A percentile compares a stretch with the other conserved stretches of the same genome.
Evolutionary conservation across 2,797 vertebrate genomes (phyloP).

Genomic region (Sternotherus odoratus): DNA sequence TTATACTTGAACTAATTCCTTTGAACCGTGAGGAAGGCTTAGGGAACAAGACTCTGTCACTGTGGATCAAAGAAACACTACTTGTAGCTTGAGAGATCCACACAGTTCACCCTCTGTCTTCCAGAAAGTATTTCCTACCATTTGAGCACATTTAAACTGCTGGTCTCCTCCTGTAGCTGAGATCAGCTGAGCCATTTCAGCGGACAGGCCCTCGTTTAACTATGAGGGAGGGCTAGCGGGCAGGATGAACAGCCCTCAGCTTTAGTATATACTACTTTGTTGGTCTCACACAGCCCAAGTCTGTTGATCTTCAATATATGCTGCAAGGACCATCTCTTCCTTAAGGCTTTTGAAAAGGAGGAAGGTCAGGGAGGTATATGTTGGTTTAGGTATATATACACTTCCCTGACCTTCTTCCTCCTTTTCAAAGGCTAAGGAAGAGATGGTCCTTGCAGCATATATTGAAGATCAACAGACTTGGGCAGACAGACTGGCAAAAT

Average conservation of each 20-base stretch:
- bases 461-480: accelerated
- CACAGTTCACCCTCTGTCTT: not conserved
- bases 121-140: not conserved
- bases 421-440: not conserved
- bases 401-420: not conserved
- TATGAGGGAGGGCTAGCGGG: not conserved
- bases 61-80: slow-evolving; percentile 6
- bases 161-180: not conserved
- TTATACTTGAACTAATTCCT: slow-evolving; percentile 68
- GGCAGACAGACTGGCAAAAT: no score
- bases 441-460: not conserved
- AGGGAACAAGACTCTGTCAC: not conserved
- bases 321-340: not conserved
- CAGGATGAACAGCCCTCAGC: not conserved
- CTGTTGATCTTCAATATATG: not conserved
- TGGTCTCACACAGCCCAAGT: not conserved
- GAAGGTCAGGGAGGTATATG: not conserved
- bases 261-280: not conserved
- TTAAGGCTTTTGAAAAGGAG: not conserved
- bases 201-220: not conserved
- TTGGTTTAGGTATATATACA: not conserved
- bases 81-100: not conserved
- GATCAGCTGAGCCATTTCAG: not conserved
- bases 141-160: not conserved
- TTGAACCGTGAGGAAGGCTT: slow-evolving; percentile 49